Percentiles rank a stretch among this genome's conserved stretches.
phyloP scores from a whole-genome alignment of 2,888 invertebrate species.

The Caenorhabditis imperialis region DNA sequence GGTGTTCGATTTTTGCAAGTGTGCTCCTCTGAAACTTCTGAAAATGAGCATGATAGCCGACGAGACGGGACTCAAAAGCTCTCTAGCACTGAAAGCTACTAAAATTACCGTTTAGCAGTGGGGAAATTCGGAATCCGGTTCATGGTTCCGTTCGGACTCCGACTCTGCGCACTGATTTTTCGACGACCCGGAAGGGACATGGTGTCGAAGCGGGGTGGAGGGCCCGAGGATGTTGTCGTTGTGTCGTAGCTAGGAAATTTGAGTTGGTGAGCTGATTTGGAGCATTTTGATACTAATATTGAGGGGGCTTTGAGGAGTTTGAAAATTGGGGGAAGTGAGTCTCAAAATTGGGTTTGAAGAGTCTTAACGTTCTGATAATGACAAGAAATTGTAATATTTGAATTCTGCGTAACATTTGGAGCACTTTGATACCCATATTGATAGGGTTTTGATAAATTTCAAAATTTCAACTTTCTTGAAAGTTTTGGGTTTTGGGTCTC shows the following conservation, averaged over 20 bases:
- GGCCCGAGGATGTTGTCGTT: slow-evolving; percentile 27
- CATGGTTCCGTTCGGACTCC: slow-evolving; percentile 69
- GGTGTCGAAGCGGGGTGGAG: slow-evolving; percentile 65
- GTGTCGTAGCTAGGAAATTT: slow-evolving; percentile 54
- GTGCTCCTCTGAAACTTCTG: slow-evolving; percentile 52
- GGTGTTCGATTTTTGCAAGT: slow-evolving; percentile 68
- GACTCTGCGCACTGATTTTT: slow-evolving; percentile 58
- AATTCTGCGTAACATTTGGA: too few species aligned
- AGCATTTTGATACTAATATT: not conserved
- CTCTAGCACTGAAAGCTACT: slow-evolving; percentile 11
- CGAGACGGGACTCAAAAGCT: too few species aligned
- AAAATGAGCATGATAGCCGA: slow-evolving; percentile 9
- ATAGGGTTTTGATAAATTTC: too few species aligned
- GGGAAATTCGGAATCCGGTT: slow-evolving; percentile 48
- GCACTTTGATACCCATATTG: too few species aligned
- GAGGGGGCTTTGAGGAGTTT: too few species aligned
- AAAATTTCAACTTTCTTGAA: too few species aligned
- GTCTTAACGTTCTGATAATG: too few species aligned
- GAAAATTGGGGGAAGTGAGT: too few species aligned
- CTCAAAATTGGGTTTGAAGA: too few species aligned
- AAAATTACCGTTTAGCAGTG: slow-evolving; percentile 49
- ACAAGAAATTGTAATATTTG: too few species aligned
- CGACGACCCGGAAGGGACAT: slow-evolving; percentile 73
- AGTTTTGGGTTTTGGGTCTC: too few species aligned
- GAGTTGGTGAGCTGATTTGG: too few species aligned